A percentile compares a stretch with the other conserved stretches of the same genome.
Conservation (phyloP, 2,888 invertebrate genomes). For the Scaptomyza cyrtandrae region DNA sequence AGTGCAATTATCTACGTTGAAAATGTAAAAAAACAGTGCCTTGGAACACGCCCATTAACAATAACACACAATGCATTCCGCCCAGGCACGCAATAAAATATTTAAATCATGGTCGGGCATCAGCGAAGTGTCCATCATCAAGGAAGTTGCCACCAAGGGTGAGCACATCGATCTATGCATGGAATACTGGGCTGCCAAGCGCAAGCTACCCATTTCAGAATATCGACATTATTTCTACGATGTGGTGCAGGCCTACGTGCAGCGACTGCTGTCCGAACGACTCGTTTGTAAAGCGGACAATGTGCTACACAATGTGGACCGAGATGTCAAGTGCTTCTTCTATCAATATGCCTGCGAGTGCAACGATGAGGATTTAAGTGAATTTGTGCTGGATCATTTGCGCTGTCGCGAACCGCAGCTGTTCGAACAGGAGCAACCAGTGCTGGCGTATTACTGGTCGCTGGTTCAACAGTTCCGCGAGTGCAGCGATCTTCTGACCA, state of each 20-base stretch:
- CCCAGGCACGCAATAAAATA: constrained; percentile 78
- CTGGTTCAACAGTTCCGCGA: constrained; percentile 74
- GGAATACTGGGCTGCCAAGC: constrained; percentile 79
- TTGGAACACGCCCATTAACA: constrained; percentile 17
- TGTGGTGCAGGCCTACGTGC: constrained; percentile 82
- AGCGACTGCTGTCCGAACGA: constrained; percentile 81
- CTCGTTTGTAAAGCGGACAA: constrained; percentile 82
- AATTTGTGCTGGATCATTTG: constrained; percentile 88
- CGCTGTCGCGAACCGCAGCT: constrained; percentile 85
- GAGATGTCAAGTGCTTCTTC: constrained; percentile 81
- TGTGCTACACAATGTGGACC: constrained; percentile 79
- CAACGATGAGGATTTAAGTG: constrained; percentile 86
- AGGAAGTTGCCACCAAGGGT: constrained; percentile 84
- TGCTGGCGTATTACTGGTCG: constrained; percentile 80
- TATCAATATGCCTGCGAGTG: constrained; percentile 87
- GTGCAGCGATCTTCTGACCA: constrained; percentile 50
- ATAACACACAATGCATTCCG: constrained; percentile 59
- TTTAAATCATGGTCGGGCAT: constrained; percentile 82
- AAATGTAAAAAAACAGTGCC: constrained; percentile 41
- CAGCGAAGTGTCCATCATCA: constrained; percentile 82
- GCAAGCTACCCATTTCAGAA: constrained; percentile 66
- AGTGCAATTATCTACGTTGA: constrained; percentile 1
- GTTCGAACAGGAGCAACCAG: constrained; percentile 71
- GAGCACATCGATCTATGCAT: constrained; percentile 82
- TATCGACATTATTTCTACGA: constrained; percentile 81